Conservation (phyloP, 1,140 invertebrate genomes). For the Lasioglossum baleicum region DNA sequence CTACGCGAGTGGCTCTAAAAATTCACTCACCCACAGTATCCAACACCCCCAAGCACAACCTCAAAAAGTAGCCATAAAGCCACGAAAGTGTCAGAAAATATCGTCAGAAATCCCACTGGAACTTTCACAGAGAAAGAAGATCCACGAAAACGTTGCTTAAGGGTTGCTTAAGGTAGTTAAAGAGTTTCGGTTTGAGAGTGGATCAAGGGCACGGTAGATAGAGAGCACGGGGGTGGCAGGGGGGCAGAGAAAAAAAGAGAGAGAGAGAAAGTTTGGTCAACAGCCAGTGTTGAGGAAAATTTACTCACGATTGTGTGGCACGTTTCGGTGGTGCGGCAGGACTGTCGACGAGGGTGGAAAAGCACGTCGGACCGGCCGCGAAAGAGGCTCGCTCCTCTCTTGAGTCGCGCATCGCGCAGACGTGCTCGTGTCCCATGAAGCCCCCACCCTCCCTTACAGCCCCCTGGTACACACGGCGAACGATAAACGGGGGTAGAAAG, state of each 20-base stretch:
- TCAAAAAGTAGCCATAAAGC: too few relatives aligned
- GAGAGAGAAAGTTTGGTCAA: slow-evolving; percentile 40
- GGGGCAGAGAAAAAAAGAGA: background rate
- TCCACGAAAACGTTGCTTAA: background rate
- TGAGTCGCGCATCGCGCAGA: slow-evolving; percentile 61
- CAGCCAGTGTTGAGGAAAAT: slow-evolving; percentile 47
- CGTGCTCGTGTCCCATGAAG: slow-evolving; percentile 33
- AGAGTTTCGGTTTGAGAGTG: slow-evolving; percentile 5
- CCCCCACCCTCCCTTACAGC: slow-evolving; percentile 36
- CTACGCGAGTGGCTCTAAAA: too few relatives aligned
- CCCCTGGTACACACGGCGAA: slow-evolving; percentile 35
- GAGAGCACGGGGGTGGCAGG: too few relatives aligned
- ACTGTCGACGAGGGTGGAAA: slow-evolving; percentile 74
- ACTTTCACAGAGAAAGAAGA: too few relatives aligned
- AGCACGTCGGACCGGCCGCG: slow-evolving; percentile 61
- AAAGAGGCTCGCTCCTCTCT: slow-evolving; percentile 54
- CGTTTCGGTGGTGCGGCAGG: slow-evolving; percentile 78
- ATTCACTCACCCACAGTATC: too few relatives aligned
- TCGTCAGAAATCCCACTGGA: too few relatives aligned
- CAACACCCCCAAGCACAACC: too few relatives aligned
- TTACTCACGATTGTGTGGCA: slow-evolving; percentile 79
- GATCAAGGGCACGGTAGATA: background rate
- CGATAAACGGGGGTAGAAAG: slow-evolving; percentile 16
- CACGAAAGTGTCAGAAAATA: too few relatives aligned
- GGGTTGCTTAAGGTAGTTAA: background rate